Conservation (phyloP, 2,888 invertebrate species). For the Villa cingulata region DNA sequence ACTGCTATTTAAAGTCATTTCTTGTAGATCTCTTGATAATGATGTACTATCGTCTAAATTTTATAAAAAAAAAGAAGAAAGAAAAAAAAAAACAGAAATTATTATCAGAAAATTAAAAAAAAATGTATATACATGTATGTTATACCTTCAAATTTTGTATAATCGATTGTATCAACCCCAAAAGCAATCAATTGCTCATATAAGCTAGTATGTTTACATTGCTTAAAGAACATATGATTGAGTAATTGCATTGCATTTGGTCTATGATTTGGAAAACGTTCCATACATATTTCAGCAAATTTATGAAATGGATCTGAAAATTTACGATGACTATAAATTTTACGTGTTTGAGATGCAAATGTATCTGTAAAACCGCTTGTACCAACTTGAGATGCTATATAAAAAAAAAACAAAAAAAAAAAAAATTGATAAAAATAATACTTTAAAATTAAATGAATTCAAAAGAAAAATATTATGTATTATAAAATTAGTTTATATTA, state of each 20-base stretch:
- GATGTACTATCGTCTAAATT: constrained; percentile 21
- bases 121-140: neutral
- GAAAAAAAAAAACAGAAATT: neutral
- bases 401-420: too few species aligned
- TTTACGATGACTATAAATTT: constrained; percentile 43
- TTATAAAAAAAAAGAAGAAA: neutral
- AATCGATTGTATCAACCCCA: constrained; percentile 24
- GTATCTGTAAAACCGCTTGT: constrained; percentile 36
- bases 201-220: constrained; percentile 33
- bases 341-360: constrained; percentile 30
- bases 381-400: constrained; percentile 27
- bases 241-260: constrained; percentile 57
- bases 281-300: constrained; percentile 57
- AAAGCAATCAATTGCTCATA: constrained; percentile 27
- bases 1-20: constrained; percentile 18
- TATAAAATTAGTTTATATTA: too few species aligned
- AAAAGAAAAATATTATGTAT: neutral
- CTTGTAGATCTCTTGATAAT: constrained; percentile 21
- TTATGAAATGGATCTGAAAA: constrained; percentile 68
- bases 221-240: constrained; percentile 64
- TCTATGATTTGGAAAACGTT: constrained; percentile 51
- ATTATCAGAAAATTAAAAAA: neutral
- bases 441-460: neutral
- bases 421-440: too few species aligned
- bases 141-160: constrained; percentile 22